These are phyloP conservation scores for Electrona antarctica DNA, from an alignment of 2,113 vertebrate genomes.

Conservation along the genomic window DNA sequence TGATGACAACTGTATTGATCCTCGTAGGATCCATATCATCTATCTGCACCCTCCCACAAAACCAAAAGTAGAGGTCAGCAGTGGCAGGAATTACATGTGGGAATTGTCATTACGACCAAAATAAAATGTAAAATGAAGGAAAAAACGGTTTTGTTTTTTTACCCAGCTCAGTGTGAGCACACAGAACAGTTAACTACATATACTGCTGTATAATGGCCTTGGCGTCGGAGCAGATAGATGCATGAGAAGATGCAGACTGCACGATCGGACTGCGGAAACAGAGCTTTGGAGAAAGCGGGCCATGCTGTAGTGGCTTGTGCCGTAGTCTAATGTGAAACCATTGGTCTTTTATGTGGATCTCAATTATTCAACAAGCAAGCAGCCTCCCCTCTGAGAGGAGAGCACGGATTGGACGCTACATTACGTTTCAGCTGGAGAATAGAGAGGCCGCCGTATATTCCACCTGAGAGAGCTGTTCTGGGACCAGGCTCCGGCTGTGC, in stretches of 20 bases:
- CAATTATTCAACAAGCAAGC: conserved; percentile 79
- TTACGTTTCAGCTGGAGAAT: conserved; percentile 75
- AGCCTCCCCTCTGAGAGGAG: conserved; percentile 61
- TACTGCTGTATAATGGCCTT: too few species aligned
- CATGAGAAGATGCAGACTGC: neutral
- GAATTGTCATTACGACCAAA: too few species aligned
- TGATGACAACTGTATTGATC: too few species aligned
- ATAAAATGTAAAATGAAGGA: too few species aligned
- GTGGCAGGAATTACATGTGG: too few species aligned
- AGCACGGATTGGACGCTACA: conserved; percentile 76
- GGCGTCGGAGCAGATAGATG: too few species aligned
- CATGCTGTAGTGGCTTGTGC: conserved; percentile 26
- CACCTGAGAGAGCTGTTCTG: conserved; percentile 71
- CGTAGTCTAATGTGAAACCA: conserved; percentile 65
- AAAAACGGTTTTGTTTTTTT: too few species aligned
- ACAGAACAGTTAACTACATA: too few species aligned
- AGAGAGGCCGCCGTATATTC: conserved; percentile 62
- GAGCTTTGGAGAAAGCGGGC: conserved; percentile 47
- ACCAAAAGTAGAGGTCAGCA: too few species aligned
- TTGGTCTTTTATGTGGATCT: conserved; percentile 76
- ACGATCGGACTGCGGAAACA: conserved; percentile 35
- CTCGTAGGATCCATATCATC: too few species aligned
- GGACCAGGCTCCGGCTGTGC: conserved; percentile 68
- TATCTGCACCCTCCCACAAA: too few species aligned
- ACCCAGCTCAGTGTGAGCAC: too few species aligned